A percentile compares a stretch with the other conserved stretches of the same genome.
Evolutionary conservation across 2,797 vertebrate species (phyloP).

Genomic region (Sardinella longiceps): DNA sequence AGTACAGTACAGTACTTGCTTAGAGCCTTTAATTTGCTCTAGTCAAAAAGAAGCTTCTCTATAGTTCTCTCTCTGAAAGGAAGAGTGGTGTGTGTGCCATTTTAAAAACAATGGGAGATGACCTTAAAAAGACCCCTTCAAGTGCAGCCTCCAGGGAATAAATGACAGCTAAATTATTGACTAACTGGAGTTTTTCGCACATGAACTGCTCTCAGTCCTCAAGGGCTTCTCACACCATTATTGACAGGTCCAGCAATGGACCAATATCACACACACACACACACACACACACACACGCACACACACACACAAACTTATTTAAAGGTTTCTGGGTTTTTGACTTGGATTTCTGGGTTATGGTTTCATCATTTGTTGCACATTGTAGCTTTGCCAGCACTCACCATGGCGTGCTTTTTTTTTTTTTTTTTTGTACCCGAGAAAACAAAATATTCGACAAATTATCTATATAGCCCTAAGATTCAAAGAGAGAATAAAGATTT

Average conservation of each 20-base stretch:
- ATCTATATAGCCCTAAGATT: not conserved
- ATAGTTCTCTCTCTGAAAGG: not conserved
- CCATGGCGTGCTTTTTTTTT: not conserved
- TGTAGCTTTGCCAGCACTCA: not conserved
- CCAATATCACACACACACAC: not conserved
- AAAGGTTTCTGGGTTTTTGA: not conserved
- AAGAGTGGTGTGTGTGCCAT: not conserved
- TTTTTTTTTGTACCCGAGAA: not conserved
- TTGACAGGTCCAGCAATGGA: not conserved
- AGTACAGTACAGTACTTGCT: not conserved
- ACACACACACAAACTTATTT: not conserved
- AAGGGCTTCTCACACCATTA: constrained; percentile 4
- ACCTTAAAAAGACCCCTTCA: constrained; percentile 6
- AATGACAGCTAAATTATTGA: constrained; percentile 24
- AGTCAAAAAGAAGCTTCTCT: not conserved
- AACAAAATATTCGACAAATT: not conserved
- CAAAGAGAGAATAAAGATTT: not conserved
- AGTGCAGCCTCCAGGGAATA: not conserved
- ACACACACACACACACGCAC: not conserved
- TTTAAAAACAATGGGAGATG: constrained; percentile 14
- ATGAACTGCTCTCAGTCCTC: constrained; percentile 5
- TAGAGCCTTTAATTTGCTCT: not conserved
- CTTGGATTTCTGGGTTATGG: not conserved
- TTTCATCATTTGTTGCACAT: not conserved
- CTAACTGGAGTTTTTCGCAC: not conserved